Base-by-base conservation (phyloP, 1,140 invertebrate species). In the Megalopta genalis region DNA sequence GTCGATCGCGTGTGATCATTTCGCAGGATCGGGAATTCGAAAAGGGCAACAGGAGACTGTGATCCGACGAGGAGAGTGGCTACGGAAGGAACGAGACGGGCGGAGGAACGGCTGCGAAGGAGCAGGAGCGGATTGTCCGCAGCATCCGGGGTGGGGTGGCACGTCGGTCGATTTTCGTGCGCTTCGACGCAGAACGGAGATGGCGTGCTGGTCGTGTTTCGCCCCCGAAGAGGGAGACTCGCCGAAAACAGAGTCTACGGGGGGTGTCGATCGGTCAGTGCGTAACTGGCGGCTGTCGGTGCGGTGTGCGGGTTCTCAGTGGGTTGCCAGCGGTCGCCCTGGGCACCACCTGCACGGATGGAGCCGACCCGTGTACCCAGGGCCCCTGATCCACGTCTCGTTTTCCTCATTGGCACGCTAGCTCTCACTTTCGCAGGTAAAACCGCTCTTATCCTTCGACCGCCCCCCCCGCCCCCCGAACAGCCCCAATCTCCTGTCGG, bases 351-450 rank as follows among this genome's bases (percentile, higher is more conserved):
- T 83, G 72, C 77, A 80, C 82, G 81, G 79, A 91, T 91, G 90
- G 90, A 91, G 78, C 82, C 90, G 37, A 88, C 87, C 63, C 87
- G 90, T 86, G 88, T 90, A 83, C 87, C 89, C 77, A 87, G 90
- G 82, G 85, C 85, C 77, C 89, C 90, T 62, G 90, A 86, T 77
- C 90, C 90, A 62, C 88, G 90, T 69, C 87, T 91, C 27, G 60
- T 90, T 76, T 91, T 91, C 69, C 87, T 91, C 68, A 81, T 91
- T 39, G 86, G 83, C 71, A 91, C 90, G 67, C 86, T 91, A 65
- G 73, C 85, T 8, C 87, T 91, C 49, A 91, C 90, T 39, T 86
- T 90, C 32, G 88, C 90, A 90, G 90, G 90, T 91, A 90, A 86
- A 52, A 46, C 10, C 42, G n/a, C n/a, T n/a, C n/a, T n/a, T n/a